phyloP scores from a whole-genome alignment of 2,888 invertebrate genomes.

The Blomia tropicalis region DNA sequence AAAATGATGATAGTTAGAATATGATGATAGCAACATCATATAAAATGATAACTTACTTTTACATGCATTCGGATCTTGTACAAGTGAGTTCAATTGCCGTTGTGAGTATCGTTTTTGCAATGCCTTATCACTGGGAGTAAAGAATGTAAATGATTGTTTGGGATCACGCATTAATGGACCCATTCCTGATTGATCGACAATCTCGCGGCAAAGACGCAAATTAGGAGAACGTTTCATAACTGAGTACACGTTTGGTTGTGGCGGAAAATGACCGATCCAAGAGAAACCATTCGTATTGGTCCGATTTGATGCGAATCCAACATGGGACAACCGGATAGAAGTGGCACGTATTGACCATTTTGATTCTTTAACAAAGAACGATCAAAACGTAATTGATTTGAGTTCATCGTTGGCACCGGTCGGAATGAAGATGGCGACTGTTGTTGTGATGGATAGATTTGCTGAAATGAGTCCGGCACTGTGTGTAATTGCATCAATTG shows the following conservation, averaged over 20 bases:
- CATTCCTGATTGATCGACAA: conserved; percentile 5
- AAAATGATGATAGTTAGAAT: background rate
- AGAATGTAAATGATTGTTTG: background rate
- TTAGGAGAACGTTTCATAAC: conserved; percentile 12
- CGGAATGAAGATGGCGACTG: background rate
- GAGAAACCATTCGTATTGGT: background rate
- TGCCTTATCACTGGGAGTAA: conserved; percentile 3
- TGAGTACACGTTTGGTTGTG: conserved; percentile 4
- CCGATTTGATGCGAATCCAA: conserved; percentile 9
- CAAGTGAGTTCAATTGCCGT: background rate
- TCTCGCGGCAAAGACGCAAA: background rate
- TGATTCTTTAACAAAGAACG: background rate
- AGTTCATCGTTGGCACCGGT: background rate
- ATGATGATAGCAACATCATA: background rate
- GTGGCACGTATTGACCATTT: conserved; percentile 1
- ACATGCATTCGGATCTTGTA: conserved; percentile 12
- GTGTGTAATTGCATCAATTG: conserved; percentile 2
- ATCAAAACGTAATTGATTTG: conserved; percentile 1
- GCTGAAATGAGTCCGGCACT: conserved; percentile 3
- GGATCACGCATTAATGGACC: background rate
- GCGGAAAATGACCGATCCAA: background rate
- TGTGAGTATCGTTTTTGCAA: background rate
- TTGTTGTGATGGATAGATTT: background rate
- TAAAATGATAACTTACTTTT: background rate
- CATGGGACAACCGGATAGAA: conserved; percentile 3